These are phyloP conservation scores for Lithosia quadra DNA, from an alignment of 2,888 invertebrate species.

Conservation along the genomic window DNA sequence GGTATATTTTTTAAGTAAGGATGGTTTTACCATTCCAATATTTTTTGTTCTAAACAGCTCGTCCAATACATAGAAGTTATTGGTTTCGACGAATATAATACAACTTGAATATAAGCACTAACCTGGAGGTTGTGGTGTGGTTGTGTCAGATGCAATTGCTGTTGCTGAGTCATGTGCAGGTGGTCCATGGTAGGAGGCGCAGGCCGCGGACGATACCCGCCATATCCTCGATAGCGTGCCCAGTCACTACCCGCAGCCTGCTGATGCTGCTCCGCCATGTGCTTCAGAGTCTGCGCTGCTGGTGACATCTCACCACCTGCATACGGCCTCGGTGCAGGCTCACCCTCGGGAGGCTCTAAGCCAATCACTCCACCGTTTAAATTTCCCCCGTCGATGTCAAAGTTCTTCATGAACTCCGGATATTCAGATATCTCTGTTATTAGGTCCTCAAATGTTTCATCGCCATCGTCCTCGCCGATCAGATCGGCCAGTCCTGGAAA, in stretches of 20 bases:
- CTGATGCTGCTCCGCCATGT: slow-evolving; percentile 99
- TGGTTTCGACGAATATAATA: slow-evolving; percentile 2
- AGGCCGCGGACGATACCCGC: slow-evolving; percentile 79
- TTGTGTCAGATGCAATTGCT: slow-evolving; percentile 95
- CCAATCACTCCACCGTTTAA: slow-evolving; percentile 67
- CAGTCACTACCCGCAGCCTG: slow-evolving; percentile 89
- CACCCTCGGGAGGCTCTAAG: slow-evolving; percentile 82
- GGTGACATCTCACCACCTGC: slow-evolving; percentile 92
- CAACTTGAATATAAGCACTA: slow-evolving; percentile 45
- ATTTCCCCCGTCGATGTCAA: slow-evolving; percentile 88
- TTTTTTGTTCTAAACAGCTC: no score
- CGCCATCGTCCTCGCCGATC: slow-evolving; percentile 94
- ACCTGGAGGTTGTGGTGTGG: slow-evolving; percentile 94
- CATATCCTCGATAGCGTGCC: slow-evolving; percentile 85
- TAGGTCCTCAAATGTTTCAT: slow-evolving; percentile 94
- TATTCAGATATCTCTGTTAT: slow-evolving; percentile 95
- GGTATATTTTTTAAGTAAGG: no score
- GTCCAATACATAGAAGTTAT: no score
- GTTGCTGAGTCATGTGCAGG: slow-evolving; percentile 95
- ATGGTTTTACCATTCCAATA: no score
- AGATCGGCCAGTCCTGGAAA: slow-evolving; percentile 93
- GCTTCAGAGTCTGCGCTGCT: slow-evolving; percentile 97
- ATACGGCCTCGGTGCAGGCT: slow-evolving; percentile 79
- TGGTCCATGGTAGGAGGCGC: slow-evolving; percentile 79
- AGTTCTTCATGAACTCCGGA: slow-evolving; percentile 94